Percentiles rank a stretch among this genome's conserved stretches.
These are phyloP conservation scores for Entomobrya proxima DNA, from an alignment of 2,888 invertebrate genomes.

Conservation along the genomic window DNA sequence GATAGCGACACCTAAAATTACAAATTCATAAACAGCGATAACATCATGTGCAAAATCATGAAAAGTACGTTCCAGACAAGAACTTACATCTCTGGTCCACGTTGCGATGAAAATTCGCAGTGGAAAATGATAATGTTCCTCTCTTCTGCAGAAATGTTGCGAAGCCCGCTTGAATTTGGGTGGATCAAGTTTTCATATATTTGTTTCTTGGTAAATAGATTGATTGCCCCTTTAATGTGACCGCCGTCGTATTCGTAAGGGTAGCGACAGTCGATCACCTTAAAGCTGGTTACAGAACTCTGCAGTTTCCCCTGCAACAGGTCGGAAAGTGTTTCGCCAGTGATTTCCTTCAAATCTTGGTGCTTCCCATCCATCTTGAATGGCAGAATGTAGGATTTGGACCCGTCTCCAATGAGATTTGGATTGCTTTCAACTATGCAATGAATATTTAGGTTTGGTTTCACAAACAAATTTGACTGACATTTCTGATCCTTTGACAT, in stretches of 20 bases:
- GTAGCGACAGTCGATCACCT: conserved; percentile 95
- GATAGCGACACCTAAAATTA: conserved; percentile 84
- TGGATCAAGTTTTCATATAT: conserved; percentile 81
- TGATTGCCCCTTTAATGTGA: conserved; percentile 89
- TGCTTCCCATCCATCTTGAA: conserved; percentile 83
- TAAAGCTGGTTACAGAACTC: conserved; percentile 82
- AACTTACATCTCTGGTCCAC: conserved; percentile 91
- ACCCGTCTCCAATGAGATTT: conserved; percentile 91
- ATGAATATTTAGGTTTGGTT: no score
- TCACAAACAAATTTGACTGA: no score
- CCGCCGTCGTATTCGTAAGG: conserved; percentile 96
- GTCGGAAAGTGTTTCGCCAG: conserved; percentile 84
- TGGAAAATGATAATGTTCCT: conserved; percentile 93
- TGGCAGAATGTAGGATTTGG: conserved; percentile 85
- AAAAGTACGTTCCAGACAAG: no score
- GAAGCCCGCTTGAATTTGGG: conserved; percentile 74
- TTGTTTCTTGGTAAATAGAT: conserved; percentile 88
- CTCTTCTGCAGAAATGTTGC: conserved; percentile 72
- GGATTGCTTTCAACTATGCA: conserved; percentile 81
- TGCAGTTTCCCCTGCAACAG: conserved; percentile 85
- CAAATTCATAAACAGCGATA: no score
- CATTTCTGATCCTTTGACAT: no score
- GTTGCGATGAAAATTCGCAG: conserved; percentile 97
- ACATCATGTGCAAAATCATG: no score
- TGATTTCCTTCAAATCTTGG: conserved; percentile 88